Base-by-base conservation (phyloP, 2,888 invertebrate genomes). In the Scaeva pyrastri region DNA sequence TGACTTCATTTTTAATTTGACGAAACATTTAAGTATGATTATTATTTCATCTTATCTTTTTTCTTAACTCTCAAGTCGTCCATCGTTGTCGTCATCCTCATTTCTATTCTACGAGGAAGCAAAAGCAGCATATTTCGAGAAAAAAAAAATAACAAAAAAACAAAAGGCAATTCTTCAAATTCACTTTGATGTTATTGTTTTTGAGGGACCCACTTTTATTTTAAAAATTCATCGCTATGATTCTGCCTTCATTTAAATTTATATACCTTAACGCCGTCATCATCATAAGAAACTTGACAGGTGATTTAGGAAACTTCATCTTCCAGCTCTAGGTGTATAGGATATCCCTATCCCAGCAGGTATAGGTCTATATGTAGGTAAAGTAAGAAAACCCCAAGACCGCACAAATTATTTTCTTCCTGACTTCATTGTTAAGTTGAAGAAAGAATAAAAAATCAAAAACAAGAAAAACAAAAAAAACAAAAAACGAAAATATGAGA, bases 281-380 rank as follows among this genome's bases (percentile, higher is more conserved):
- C n/a, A 41, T 14, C 60, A 55, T 70, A 66, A 68, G 64, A 48
- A 56, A 10, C 55, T 70, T 70, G 83, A 56, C 83, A 83, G 74
- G 70, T 62, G 56, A 83, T 83, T 60, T 56, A 79, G 56, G 41
- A 74, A 83, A 56, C 62, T 73, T 41, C 52, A 45, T 77, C 66
- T 64, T 56, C 68, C 56, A 74, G 58, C 39, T 73, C 31, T 31
- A 31, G 31, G 31, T 31, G 31, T 31, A 58, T 56, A 74, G 55
- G 60, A 75, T 50, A 56, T 64, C 64, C n/a, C n/a, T n/a, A 11
- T 39, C 31, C 6, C 6, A 31, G 6, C 8, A 64, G 72, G 19
- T 82, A 55, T 19, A 48, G 48, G 19, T n/a, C n/a, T n/a, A n/a
- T 19, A 48, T 1, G 7, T 39, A 8, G n/a, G 52, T 14, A 31